Percentiles rank a stretch among this genome's conserved stretches.
phyloP scores from a whole-genome alignment of 2,797 vertebrate species.

The Peromyscus eremicus region DNA sequence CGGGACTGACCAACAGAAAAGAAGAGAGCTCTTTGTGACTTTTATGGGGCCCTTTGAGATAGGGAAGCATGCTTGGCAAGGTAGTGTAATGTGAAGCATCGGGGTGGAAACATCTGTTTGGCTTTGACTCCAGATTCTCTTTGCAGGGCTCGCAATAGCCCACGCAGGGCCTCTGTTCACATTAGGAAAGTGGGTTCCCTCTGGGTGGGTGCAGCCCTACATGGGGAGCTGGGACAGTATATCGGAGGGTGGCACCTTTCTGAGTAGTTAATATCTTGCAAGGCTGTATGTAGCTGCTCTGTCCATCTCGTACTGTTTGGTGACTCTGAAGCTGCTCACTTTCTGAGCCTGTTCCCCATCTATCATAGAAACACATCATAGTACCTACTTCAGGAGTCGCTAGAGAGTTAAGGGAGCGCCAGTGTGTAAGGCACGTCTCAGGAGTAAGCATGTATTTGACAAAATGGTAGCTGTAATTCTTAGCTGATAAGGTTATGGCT shows the following conservation, averaged over 20 bases:
- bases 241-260: neutral
- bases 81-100: neutral
- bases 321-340: neutral
- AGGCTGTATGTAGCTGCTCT: too few relatives aligned
- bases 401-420: neutral
- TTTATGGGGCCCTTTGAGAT: neutral
- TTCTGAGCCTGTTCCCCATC: neutral
- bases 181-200: neutral
- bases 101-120: neutral
- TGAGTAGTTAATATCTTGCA: neutral
- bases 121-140: neutral
- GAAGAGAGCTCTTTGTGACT: neutral
- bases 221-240: neutral
- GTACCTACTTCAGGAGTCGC: neutral
- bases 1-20: neutral
- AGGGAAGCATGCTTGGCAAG: neutral
- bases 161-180: neutral
- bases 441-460: neutral
- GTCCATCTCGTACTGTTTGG: neutral
- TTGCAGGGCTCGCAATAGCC: neutral
- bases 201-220: neutral
- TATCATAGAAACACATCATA: neutral
- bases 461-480: neutral
- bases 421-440: neutral
- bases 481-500: neutral